A percentile compares a stretch with the other conserved stretches of the same genome.
Evolutionary conservation across 2,888 invertebrate genomes (phyloP).

Genomic region (Scrobipalpa atriplicella): DNA sequence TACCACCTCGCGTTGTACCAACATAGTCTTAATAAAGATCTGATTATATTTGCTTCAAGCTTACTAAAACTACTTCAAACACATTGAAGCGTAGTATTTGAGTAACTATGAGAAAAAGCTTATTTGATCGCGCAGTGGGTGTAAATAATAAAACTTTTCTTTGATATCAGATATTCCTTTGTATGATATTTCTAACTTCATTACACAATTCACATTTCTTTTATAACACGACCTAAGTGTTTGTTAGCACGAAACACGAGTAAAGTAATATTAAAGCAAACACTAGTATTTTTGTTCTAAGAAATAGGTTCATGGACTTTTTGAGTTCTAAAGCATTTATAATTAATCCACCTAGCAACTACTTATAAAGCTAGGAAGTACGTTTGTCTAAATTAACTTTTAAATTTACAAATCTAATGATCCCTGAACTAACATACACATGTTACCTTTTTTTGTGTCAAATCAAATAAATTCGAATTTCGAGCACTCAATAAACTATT

Average conservation of each 20-base stretch:
- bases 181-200: neutral
- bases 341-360: neutral
- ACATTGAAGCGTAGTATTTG: neutral
- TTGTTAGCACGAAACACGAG: neutral
- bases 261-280: neutral
- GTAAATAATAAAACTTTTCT: neutral
- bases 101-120: neutral
- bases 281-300: neutral
- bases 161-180: neutral
- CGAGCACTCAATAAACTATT: neutral
- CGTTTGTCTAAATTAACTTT: neutral
- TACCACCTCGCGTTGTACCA: slow-evolving; percentile 50
- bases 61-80: neutral
- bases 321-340: neutral
- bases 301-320: neutral
- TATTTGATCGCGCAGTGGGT: neutral
- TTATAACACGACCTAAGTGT: neutral
- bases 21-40: slow-evolving; percentile 20
- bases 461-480: neutral
- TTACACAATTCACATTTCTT: neutral
- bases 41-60: slow-evolving; percentile 14
- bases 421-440: no score
- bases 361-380: neutral
- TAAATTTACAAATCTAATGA: no score
- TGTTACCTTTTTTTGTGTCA: no score